Evolutionary conservation across 2,113 vertebrate genomes (phyloP).

Genomic region (Pluvialis apricaria): DNA sequence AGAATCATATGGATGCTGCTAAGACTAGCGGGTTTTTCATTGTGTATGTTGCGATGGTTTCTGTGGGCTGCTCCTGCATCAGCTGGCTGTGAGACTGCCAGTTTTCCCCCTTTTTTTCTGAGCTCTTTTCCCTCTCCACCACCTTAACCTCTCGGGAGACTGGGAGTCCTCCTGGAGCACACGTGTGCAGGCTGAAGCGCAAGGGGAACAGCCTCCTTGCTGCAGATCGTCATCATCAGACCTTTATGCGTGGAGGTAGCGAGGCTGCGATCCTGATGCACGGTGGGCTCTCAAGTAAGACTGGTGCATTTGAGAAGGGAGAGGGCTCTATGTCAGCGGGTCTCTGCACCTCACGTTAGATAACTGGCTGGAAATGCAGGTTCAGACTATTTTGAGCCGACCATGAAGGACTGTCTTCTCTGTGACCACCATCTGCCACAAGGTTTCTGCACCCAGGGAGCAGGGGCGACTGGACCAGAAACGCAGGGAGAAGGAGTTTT

Average conservation of each 20-base stretch:
- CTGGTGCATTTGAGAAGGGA: neutral
- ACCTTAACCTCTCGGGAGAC: no score
- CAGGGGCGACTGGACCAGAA: neutral
- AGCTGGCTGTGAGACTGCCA: neutral
- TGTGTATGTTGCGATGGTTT: neutral
- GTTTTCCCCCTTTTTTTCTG: neutral
- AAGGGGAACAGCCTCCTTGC: neutral
- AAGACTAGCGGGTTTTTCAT: neutral
- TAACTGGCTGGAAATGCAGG: neutral
- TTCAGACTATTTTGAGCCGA: neutral
- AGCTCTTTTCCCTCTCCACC: neutral
- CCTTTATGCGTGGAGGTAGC: rapidly evolving
- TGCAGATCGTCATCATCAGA: neutral
- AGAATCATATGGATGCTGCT: neutral
- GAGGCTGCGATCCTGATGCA: neutral
- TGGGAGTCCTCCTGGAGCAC: neutral
- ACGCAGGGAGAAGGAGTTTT: neutral
- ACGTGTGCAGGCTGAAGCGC: neutral
- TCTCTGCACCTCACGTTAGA: neutral
- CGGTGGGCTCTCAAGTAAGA: rapidly evolving
- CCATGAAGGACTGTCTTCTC: neutral
- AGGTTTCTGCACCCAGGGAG: neutral
- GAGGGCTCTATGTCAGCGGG: neutral
- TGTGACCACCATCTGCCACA: rapidly evolving
- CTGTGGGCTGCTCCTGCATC: neutral